phyloP scores from a whole-genome alignment of 2,113 vertebrate genomes.

The Sebastes schlegelii region DNA sequence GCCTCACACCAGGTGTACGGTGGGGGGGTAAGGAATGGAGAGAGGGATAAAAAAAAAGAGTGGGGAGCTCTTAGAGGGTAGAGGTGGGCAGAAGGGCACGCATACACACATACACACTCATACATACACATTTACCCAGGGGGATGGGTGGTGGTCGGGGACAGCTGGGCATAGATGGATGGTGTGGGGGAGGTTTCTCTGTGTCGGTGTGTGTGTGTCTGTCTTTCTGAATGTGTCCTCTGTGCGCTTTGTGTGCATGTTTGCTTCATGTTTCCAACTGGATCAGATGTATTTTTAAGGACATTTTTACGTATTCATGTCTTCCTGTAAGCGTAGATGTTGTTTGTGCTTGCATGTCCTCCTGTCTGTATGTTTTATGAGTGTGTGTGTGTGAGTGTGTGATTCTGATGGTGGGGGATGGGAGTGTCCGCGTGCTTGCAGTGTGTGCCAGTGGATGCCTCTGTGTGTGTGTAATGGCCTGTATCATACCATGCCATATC shows the following conservation, averaged over 20 bases:
- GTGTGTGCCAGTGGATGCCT: constrained; percentile 37
- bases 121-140: constrained; percentile 34
- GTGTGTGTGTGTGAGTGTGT: background rate
- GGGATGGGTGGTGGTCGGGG: constrained; percentile 63
- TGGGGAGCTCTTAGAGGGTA: constrained; percentile 34
- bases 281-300: constrained; percentile 41
- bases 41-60: constrained; percentile 19
- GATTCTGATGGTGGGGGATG: background rate
- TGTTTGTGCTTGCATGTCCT: constrained; percentile 45
- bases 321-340: background rate
- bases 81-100: constrained; percentile 67
- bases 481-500: constrained; percentile 62
- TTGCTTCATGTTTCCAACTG: constrained; percentile 12
- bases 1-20: background rate
- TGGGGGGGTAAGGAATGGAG: background rate
- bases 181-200: constrained; percentile 56
- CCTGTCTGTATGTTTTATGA: constrained; percentile 19
- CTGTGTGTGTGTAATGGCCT: constrained; percentile 71
- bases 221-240: constrained; percentile 23
- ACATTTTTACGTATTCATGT: constrained; percentile 29
- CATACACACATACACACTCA: constrained; percentile 6
- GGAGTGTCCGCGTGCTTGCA: constrained; percentile 20
- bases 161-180: constrained; percentile 77
- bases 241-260: constrained; percentile 23
- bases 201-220: constrained; percentile 41